Base-by-base conservation (phyloP, 1,140 invertebrate species). In the Bilobella aurantiaca region DNA sequence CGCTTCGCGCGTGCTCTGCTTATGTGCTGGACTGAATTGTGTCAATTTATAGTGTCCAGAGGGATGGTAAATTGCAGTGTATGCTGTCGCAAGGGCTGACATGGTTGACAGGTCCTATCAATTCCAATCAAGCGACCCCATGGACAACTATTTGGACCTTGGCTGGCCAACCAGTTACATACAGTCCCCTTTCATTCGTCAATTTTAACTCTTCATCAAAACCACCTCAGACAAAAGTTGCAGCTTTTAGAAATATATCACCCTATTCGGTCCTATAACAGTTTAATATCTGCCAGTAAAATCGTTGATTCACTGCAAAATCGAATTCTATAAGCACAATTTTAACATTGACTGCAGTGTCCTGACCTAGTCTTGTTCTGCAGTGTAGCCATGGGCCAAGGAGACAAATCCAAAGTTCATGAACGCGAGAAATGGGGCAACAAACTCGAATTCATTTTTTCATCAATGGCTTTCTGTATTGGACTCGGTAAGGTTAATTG, bases 361-460 rank as follows among this genome's bases (percentile, higher is more conserved):
- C n/a, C n/a, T n/a, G n/a, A n/a, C n/a, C n/a, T n/a, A n/a, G n/a
- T n/a, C n/a, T n/a, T n/a, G n/a, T n/a, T n/a, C n/a, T n/a, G n/a
- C n/a, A n/a, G n/a, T n/a, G n/a, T n/a, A n/a, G 28, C 14, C 12
- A 14, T 23, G 21, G 53, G 2, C 1, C 18, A 46, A 47, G 21
- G 32, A 3, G 31, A 28, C 3, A 14, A 29, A 31, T n/a, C n/a
- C n/a, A 63, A 65, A 18, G 32, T 56, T 34, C 68, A 64, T 2
- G 70, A 67, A 32, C 28, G 70, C 23, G 71, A 72, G 57, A 72
- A 72, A 66, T 72, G 71, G 71, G 67, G 68, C 29, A 68, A 66
- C 28, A 70, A 70, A 57, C 64, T 73, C 34, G 71, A 73, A 62
- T 73, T 73, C 49, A 56, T 67, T 32, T 42, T 73, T 8, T 69